Percentiles rank a stretch among this genome's conserved stretches.
Conservation (phyloP, 2,797 vertebrate genomes). For the Knipowitschia caucasica region DNA sequence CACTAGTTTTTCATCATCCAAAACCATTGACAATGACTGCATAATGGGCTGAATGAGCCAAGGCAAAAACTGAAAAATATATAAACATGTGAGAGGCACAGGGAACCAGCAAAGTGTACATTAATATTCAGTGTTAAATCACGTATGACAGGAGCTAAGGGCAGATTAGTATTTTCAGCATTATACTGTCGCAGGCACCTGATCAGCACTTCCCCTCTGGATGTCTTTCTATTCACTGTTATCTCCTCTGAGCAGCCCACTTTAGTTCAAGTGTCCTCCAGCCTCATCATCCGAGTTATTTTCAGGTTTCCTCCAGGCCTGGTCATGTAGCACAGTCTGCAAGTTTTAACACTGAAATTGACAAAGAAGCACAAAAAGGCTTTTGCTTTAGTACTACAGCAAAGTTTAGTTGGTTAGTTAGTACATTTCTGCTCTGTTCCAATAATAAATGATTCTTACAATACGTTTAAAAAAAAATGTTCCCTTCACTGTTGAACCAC, state of each 20-base stretch:
- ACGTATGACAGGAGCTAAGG: conserved; percentile 8
- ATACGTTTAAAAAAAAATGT: too few relatives aligned
- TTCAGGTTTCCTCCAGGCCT: conserved; percentile 14
- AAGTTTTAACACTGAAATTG: conserved; percentile 4
- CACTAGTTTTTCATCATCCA: too few relatives aligned
- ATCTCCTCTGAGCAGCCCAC: conserved; percentile 36
- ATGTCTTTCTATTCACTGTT: conserved; percentile 44
- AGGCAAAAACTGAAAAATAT: conserved; percentile 3
- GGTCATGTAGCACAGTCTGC: conserved; percentile 14
- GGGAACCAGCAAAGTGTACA: conserved; percentile 19
- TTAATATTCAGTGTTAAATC: conserved; percentile 15
- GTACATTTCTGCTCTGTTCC: too few relatives aligned
- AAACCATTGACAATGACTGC: neutral
- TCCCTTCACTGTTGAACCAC: too few relatives aligned
- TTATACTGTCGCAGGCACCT: conserved; percentile 39
- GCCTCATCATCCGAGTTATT: conserved; percentile 27
- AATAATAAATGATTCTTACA: too few relatives aligned
- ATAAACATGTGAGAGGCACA: neutral
- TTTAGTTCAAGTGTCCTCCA: conserved; percentile 28
- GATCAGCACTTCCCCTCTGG: conserved; percentile 38
- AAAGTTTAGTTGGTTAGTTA: too few relatives aligned
- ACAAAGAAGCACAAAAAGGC: neutral
- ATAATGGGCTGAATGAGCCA: conserved; percentile 2
- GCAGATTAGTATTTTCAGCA: conserved; percentile 35
- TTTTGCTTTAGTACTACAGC: too few relatives aligned